Evolutionary conservation across 2,888 invertebrate genomes (phyloP), one percentile per base, ranked within the genome.

Genomic region (Drosophila prolongata): DNA sequence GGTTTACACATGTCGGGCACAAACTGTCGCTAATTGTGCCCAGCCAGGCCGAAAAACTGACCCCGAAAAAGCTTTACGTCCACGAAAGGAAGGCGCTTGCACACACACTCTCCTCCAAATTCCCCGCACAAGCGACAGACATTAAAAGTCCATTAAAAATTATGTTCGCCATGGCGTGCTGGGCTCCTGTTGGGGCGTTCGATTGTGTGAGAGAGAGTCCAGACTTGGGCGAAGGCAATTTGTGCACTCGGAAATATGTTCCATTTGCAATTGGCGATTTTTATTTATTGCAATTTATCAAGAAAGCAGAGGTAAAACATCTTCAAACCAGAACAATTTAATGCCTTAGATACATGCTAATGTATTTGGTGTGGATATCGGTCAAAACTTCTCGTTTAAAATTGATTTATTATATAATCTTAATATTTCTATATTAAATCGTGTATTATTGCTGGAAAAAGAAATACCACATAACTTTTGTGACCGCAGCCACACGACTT

Each of bases 121-220:
- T 14, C 52, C 50, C 52, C 27, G 30, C 57, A 58, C 76, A 76
- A 62, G 77, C 76, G 82, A 87, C 75, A 76, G 89, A 88, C 88
- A 88, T 90, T 88, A 90, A 90, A 88, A 88, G 87, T 90, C 90
- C 88, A 88, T 88, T 88, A 90, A 88, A 85, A 89, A 81, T 76
- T 75, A 76, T 89, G 84, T 82, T 76, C 75, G 69, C 67, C 61
- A 62, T 75, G 73, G 80, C 66, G 73, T 69, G 67, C 34, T 42
- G 56, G 54, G 70, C 81, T 78, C 47, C 69, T 87, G 80, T 85
- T 67, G 60, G 61, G 52, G 46, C 40, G 62, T 75, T 42, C 61
- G 60, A 61, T 38, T 53, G 55, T 61, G 40, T 49, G 61, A 55
- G 64, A 60, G 60, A 64, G 50, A 46, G 65, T 73, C 66, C 74